phyloP scores from a whole-genome alignment of 2,113 vertebrate genomes.

The Carollia perspicillata region DNA sequence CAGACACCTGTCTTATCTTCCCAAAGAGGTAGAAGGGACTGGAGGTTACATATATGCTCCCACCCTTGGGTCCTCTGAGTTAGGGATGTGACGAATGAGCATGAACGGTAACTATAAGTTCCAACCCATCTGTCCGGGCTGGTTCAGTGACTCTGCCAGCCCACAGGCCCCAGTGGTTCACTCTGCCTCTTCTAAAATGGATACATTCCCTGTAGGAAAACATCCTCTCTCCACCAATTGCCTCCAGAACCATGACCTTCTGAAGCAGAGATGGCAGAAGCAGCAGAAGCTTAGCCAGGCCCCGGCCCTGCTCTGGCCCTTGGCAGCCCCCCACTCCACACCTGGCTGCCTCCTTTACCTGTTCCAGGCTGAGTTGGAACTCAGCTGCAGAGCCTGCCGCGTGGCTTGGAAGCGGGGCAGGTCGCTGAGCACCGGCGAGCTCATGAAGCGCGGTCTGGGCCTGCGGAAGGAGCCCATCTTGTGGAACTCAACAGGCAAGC shows the following conservation, averaged over 20 bases:
- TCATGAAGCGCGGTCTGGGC: slow-evolving; percentile 93
- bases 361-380: slow-evolving; percentile 94
- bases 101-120: not conserved
- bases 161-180: not conserved
- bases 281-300: not conserved
- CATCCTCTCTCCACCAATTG: not conserved
- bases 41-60: not conserved
- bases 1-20: not conserved
- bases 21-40: not conserved
- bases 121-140: not conserved
- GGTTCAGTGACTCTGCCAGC: not conserved
- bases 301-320: not conserved
- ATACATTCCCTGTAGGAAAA: rapidly evolving
- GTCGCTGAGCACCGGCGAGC: slow-evolving; percentile 94
- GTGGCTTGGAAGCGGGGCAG: slow-evolving; percentile 87
- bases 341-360: slow-evolving; percentile 79
- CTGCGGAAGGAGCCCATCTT: slow-evolving; percentile 86
- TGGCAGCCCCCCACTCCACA: not conserved
- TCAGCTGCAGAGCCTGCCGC: slow-evolving; percentile 87
- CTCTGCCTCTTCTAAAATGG: not conserved
- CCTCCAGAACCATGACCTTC: not conserved
- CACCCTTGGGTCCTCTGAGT: not conserved
- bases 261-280: not conserved
- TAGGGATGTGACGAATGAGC: not conserved
- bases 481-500: slow-evolving; percentile 65